phyloP scores from a whole-genome alignment of 1,140 invertebrate genomes.

The Drosophila ohnishii region DNA sequence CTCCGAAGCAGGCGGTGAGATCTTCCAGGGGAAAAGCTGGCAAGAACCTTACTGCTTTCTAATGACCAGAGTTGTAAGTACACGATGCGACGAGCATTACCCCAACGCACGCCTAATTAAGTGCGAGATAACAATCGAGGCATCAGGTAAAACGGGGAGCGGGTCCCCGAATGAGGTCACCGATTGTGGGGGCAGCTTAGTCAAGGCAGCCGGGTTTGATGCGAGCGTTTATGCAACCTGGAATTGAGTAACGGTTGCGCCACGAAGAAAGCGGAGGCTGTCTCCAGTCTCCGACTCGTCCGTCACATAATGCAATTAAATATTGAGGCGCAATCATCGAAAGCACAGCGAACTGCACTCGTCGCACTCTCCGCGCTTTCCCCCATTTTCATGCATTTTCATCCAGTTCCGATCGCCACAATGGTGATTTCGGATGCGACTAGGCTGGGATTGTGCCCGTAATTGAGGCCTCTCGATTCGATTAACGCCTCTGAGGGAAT shows the following conservation, averaged over 20 bases:
- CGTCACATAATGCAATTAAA: slow-evolving; percentile 71
- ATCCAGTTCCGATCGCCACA: slow-evolving; percentile 39
- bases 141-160: slow-evolving; percentile 17
- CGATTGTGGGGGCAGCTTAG: slow-evolving; percentile 51
- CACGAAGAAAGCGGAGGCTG: slow-evolving; percentile 55
- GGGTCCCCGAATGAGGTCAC: slow-evolving; percentile 60
- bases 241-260: slow-evolving; percentile 36
- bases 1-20: slow-evolving; percentile 6
- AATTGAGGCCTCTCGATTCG: slow-evolving; percentile 59
- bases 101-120: slow-evolving; percentile 74
- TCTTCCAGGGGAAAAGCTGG: not conserved
- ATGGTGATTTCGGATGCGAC: slow-evolving; percentile 16
- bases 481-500: slow-evolving; percentile 62
- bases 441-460: slow-evolving; percentile 44
- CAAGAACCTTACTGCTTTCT: slow-evolving; percentile 46
- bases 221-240: slow-evolving; percentile 60
- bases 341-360: slow-evolving; percentile 74
- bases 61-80: slow-evolving; percentile 49
- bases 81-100: slow-evolving; percentile 46
- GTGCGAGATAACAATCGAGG: slow-evolving; percentile 66
- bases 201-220: slow-evolving; percentile 26
- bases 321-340: slow-evolving; percentile 61
- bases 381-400: slow-evolving; percentile 58
- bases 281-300: slow-evolving; percentile 47
- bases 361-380: slow-evolving; percentile 59